Conservation (phyloP, 1,140 invertebrate genomes). For the Caenorhabditis tropicalis region DNA sequence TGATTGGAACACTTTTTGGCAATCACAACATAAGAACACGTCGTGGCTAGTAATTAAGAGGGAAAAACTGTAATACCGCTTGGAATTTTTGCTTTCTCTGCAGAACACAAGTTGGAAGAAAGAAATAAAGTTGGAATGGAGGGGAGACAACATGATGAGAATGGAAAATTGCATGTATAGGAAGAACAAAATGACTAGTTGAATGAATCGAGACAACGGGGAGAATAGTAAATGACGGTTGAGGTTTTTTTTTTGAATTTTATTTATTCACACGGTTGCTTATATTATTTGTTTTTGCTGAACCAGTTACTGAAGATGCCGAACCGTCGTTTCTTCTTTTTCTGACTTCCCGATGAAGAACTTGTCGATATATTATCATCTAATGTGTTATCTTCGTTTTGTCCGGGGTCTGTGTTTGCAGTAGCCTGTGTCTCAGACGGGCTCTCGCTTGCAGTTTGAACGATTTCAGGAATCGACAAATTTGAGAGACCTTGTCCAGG, state of each 20-base stretch:
- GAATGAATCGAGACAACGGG: not conserved
- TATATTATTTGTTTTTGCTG: not conserved
- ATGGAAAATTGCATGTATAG: not conserved
- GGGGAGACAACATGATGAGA: too few relatives aligned
- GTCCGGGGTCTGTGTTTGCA: not conserved
- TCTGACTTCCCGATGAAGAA: constrained; percentile 34
- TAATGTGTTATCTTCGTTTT: not conserved
- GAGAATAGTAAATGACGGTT: not conserved
- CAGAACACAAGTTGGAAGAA: not conserved
- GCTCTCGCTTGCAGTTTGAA: not conserved
- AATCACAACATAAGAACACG: constrained; percentile 41
- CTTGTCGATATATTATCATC: constrained; percentile 9
- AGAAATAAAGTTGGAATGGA: constrained; percentile 7
- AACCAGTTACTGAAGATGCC: constrained; percentile 32
- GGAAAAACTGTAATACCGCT: not conserved
- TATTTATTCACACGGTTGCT: not conserved
- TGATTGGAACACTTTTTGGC: constrained; percentile 40
- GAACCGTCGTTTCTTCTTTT: constrained; percentile 18
- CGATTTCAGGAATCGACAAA: not conserved
- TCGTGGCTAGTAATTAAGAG: constrained; percentile 34
- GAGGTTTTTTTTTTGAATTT: not conserved
- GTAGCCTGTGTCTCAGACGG: not conserved
- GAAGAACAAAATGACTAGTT: constrained; percentile 18
- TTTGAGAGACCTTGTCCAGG: not conserved
- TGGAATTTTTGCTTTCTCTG: not conserved